Base-by-base conservation (phyloP, 2,113 vertebrate genomes). In the Forbesichthys agassizii region DNA sequence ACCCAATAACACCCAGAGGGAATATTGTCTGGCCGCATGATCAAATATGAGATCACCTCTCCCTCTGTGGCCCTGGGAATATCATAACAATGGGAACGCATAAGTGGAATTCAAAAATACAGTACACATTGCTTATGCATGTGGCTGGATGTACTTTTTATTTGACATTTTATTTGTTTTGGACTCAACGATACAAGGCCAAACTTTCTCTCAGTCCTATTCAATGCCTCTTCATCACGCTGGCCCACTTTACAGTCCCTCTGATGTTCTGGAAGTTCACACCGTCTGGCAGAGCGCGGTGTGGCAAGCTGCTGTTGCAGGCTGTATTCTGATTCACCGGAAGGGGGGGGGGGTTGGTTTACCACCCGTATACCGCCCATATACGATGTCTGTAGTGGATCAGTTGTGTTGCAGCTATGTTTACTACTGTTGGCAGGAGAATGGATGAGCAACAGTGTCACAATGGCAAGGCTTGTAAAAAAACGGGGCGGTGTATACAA, bases 1-100 rank as follows among this genome's bases (percentile, higher is more conserved):
- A 88, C 78, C 86, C 77, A 80, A 90, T 86, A 13, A 71, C 88
- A 86, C 89, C 88, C 88, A 82, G 71, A 79, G 88, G 87, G 88
- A 88, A 84, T 90, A 89, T 90, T 87, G 84, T 89, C 82, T 87
- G 79, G 86, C 83, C 77, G 36, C 66, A 75, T 64, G 74, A 71
- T 69, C 74, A 78, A 80, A 83, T 78, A 61, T 47, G 48, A 78
- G 58, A 80, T 65, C 71, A 66, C 54, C 42, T 13, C 33, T 33
- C 27, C 49, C 33, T 74, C 73, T n/a, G 18, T 51, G 71, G 68
- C 36, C 48, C 71, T 36, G 54, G 71, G 59, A 42, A 42, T 42
- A 42, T 42, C 36, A 42, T 8, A 42, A 42, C 36, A 42, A 42
- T 0, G 36, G 7, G 36, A 7, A 42, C 5, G 7, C 36, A 8